phyloP scores from a whole-genome alignment of 1,140 invertebrate species.

The Brachionus calyciflorus region DNA sequence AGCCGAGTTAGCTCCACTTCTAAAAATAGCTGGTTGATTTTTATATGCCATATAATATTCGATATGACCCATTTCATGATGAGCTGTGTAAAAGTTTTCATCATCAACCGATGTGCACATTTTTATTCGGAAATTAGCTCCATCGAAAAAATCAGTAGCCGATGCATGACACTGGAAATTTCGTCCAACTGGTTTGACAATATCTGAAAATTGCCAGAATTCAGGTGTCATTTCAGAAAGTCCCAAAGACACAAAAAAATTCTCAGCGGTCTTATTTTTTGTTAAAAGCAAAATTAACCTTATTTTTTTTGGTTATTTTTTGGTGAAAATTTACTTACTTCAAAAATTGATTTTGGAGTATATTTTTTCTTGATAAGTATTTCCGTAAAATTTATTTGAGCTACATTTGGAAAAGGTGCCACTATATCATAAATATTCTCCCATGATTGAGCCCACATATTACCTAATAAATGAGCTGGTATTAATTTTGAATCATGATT shows the following conservation, averaged over 20 bases:
- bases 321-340: too few relatives aligned
- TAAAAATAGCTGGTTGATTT: slow-evolving; percentile 67
- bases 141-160: slow-evolving; percentile 83
- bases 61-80: slow-evolving; percentile 81
- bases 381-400: slow-evolving; percentile 70
- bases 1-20: slow-evolving; percentile 77
- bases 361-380: slow-evolving; percentile 66
- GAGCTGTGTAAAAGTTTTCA: slow-evolving; percentile 73
- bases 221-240: slow-evolving; percentile 72
- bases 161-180: slow-evolving; percentile 77
- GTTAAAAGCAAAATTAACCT: slow-evolving; percentile 68
- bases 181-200: slow-evolving; percentile 64
- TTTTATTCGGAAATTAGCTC: slow-evolving; percentile 79
- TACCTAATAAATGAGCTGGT: slow-evolving; percentile 80
- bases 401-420: slow-evolving; percentile 72
- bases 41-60: slow-evolving; percentile 74
- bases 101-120: slow-evolving; percentile 75
- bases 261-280: too few relatives aligned
- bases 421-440: slow-evolving; percentile 73
- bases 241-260: slow-evolving; percentile 64
- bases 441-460: slow-evolving; percentile 91
- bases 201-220: slow-evolving; percentile 64
- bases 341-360: background rate
- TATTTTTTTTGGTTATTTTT: slow-evolving; percentile 72
- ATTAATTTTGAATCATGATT: slow-evolving; percentile 67